Base-by-base conservation (phyloP, 2,888 invertebrate species). In the Temnothorax unifasciatus region DNA sequence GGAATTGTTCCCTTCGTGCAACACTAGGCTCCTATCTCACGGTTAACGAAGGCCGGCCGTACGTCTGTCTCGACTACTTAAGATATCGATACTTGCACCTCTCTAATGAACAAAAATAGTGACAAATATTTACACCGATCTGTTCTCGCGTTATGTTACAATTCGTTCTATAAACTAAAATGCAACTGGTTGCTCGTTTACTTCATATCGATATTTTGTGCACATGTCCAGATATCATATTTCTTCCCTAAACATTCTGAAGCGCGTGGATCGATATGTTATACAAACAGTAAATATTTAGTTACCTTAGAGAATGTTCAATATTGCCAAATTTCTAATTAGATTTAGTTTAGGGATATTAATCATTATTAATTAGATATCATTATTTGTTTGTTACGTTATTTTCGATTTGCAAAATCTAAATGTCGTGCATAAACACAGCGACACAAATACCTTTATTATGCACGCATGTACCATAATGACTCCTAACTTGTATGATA, bases 41-140 rank as follows among this genome's bases (percentile, higher is more conserved):
- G 34, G 59, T 81, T 73, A 81, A 73, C 59, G 34, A 59, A 71
- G 59, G 13, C 73, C 25, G 59, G 13, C 38, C 21, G 25, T 81
- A 81, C 13, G 59, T 81, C 59, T 73, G 18, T n/a, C 59, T 81
- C n/a, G 34, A 38, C 59, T 81, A 81, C 59, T 73, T 59, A 59
- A 71, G 47, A 13, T 34, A 73, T 59, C 47, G 57, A 71, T 73
- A 59, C 9, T 57, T 25, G 13, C 21, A 21, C 21, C 15, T 34
- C 47, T 9, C 79, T 81, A 73, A 81, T 73, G 47, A 81, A 59
- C 47, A 34, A 81, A 68, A 81, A 73, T 81, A 79, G 44, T 25
- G 34, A 73, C 59, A 73, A 59, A 73, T 81, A 77, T 77, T 44
- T 73, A 21, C 57, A 44, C 34, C 44, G 11, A 79, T n/a, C 57